phyloP scores from a whole-genome alignment of 2,797 vertebrate genomes.

The Epinephelus coioides region DNA sequence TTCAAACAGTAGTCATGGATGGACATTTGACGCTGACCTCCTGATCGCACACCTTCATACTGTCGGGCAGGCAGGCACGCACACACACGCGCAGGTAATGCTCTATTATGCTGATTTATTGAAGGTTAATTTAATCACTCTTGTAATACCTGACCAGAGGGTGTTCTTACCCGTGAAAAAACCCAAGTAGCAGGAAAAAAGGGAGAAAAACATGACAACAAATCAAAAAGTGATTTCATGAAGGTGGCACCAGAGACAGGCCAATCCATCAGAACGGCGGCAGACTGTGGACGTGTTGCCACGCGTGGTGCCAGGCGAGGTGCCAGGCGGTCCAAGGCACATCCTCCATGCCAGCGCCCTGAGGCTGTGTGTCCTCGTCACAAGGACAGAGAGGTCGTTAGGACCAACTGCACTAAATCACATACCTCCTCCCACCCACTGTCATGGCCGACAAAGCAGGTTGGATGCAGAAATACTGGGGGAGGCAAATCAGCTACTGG shows the following conservation, averaged over 20 bases:
- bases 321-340: conserved; percentile 83
- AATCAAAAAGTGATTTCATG: conserved; percentile 85
- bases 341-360: conserved; percentile 83
- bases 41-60: conserved; percentile 62
- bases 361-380: conserved; percentile 80
- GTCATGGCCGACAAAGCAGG: conserved; percentile 77
- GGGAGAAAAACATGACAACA: conserved; percentile 81
- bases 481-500: conserved; percentile 54
- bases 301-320: conserved; percentile 81
- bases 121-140: conserved; percentile 84
- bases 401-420: conserved; percentile 84
- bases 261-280: conserved; percentile 80
- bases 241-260: conserved; percentile 81
- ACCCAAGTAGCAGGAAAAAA: conserved; percentile 60
- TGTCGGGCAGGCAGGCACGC: conserved; percentile 47
- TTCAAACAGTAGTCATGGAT: conserved; percentile 64
- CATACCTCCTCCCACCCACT: conserved; percentile 75
- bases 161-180: conserved; percentile 78
- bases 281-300: conserved; percentile 81
- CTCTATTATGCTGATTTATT: conserved; percentile 81
- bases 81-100: conserved; percentile 72
- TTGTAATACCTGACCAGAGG: conserved; percentile 81
- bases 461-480: conserved; percentile 66
- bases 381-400: conserved; percentile 86
- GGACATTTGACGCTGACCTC: conserved; percentile 75